A percentile compares a stretch with the other conserved stretches of the same genome.
phyloP scores from a whole-genome alignment of 2,888 invertebrate species.

The Odontothrips loti region DNA sequence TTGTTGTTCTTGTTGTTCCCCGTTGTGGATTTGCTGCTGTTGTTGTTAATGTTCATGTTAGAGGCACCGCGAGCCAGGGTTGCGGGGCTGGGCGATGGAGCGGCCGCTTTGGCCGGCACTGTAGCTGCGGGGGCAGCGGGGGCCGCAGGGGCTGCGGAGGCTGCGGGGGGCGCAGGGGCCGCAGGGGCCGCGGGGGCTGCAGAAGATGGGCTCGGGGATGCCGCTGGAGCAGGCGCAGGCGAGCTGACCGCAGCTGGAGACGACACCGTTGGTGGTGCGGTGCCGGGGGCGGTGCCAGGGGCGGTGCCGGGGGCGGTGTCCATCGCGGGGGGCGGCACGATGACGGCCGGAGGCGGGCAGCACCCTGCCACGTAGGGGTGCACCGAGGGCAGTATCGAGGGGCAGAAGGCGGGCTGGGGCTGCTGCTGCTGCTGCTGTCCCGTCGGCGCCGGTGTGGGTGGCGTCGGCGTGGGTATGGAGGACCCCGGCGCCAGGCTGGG shows the following conservation, averaged over 20 bases:
- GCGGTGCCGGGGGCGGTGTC: not conserved
- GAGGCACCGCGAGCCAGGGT: too few species aligned
- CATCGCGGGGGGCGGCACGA: not conserved
- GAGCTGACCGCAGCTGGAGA: not conserved
- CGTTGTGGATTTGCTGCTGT: too few species aligned
- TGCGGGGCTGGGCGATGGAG: not conserved
- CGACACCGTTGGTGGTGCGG: not conserved
- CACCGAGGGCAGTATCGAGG: conserved; percentile 1
- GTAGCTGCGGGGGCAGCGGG: not conserved
- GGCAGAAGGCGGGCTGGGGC: not conserved
- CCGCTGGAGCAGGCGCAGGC: not conserved
- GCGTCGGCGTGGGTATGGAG: not conserved
- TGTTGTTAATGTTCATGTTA: too few species aligned
- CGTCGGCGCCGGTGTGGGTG: not conserved
- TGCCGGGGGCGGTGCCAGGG: conserved; percentile 1
- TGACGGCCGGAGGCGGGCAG: not conserved
- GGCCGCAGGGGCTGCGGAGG: not conserved
- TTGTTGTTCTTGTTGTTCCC: too few species aligned
- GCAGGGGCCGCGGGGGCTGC: not conserved
- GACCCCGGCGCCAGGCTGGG: conserved; percentile 9
- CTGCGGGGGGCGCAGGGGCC: not conserved
- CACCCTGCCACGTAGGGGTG: not conserved
- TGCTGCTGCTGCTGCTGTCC: not conserved
- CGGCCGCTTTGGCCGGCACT: not conserved
- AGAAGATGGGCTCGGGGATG: not conserved